Base-by-base conservation (phyloP, 2,797 vertebrate genomes). In the Ammospiza maritima region DNA sequence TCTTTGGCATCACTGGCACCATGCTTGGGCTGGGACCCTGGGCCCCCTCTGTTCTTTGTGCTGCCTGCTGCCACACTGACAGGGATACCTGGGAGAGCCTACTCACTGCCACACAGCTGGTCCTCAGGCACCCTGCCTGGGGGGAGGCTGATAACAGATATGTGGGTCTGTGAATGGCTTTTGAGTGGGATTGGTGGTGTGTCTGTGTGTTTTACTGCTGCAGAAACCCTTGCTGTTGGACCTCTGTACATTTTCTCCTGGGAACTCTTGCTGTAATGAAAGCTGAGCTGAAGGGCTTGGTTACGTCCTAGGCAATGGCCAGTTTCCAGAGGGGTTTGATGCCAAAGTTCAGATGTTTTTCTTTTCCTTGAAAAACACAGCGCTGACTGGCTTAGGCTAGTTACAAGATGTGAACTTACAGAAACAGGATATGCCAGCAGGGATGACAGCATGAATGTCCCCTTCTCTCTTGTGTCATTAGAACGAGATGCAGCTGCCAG, bases 391-490 rank as follows among this genome's bases (percentile, higher is more conserved):
- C 54, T 94, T 67, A 89, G 67, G 53, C 77, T 94, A 15, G 85
- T 93, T 92, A 71, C 67, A 84, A 73, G 85, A 90, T 85, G 75
- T 3, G 10, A 83, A 73, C 45, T 93, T 94, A 64, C 42, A 92
- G 94, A 94, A 97, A 97, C 62, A 93, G 76, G 90, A 96, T 96
- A 93, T 58, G 84, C 82, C 93, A 92, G 86, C 44, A 82, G 89
- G 94, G 96, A 91, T 21, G 45, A 78, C 87, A 83, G 76, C 21
- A 29, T 86, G 85, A 96, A 89, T 82, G 89, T 95, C 84, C 92
- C 76, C 81, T 73, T 92, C 71, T 97, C 89, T 87, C 91, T 83
- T 0, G 2, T 60, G 85, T 86, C 76, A 88, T 97, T 89, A 96
- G 84, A 96, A 85, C 90, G 47, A 86, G 89, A 54, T 53, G 73